Evolutionary conservation across 2,888 invertebrate genomes (phyloP).

Genomic region (Macrostomum cliftonense): DNA sequence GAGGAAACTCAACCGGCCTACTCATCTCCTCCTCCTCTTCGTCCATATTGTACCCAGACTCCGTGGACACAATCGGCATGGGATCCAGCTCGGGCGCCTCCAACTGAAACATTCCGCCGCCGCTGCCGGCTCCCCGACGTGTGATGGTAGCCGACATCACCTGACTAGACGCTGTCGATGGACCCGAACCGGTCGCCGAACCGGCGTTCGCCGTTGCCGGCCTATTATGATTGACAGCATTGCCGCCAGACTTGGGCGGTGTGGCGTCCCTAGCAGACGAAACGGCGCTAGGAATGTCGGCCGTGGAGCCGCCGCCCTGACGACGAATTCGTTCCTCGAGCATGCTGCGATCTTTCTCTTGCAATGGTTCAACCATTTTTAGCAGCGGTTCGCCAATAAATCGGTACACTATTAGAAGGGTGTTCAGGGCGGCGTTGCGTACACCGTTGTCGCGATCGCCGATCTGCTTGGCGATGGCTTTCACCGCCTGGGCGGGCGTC

Average conservation of each 20-base stretch:
- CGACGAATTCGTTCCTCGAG: constrained; percentile 88
- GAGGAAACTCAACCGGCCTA: too few relatives aligned
- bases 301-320: constrained; percentile 39
- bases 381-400: constrained; percentile 73
- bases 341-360: constrained; percentile 78
- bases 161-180: background rate
- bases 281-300: background rate
- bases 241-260: background rate
- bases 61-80: too few relatives aligned
- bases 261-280: constrained; percentile 1
- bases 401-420: constrained; percentile 70
- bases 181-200: background rate
- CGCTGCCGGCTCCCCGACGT: too few relatives aligned
- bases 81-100: too few relatives aligned
- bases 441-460: constrained; percentile 87
- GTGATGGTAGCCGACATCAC: too few relatives aligned
- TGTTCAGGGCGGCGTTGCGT: constrained; percentile 80
- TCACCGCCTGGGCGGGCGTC: constrained; percentile 55
- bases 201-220: background rate
- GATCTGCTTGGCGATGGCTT: constrained; percentile 78
- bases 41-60: too few relatives aligned
- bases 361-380: constrained; percentile 75
- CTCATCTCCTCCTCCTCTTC: too few relatives aligned
- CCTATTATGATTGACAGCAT: background rate
- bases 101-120: too few relatives aligned